Percentiles rank a stretch among this genome's conserved stretches.
These are phyloP conservation scores for Aphidius colemani DNA, from an alignment of 2,888 invertebrate species.

Conservation along the genomic window DNA sequence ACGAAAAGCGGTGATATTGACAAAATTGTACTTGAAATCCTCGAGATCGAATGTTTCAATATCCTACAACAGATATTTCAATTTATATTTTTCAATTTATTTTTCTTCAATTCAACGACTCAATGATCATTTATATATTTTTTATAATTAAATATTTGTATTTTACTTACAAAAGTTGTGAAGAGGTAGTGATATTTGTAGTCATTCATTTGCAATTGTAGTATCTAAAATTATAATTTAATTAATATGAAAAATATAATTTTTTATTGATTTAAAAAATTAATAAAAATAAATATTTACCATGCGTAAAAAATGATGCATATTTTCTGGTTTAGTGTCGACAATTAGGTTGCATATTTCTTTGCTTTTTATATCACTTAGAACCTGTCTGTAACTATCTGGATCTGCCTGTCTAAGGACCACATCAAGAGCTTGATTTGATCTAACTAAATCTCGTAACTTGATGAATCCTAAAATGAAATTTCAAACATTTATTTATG, in stretches of 20 bases:
- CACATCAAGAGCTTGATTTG: slow-evolving; percentile 67
- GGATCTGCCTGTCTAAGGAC: slow-evolving; percentile 72
- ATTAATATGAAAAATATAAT: slow-evolving; percentile 17
- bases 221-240: slow-evolving; percentile 68
- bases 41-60: slow-evolving; percentile 72
- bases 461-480: slow-evolving; percentile 67
- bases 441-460: slow-evolving; percentile 72
- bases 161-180: slow-evolving; percentile 66
- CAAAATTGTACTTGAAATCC: slow-evolving; percentile 77
- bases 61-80: slow-evolving; percentile 57
- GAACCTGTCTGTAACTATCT: slow-evolving; percentile 69
- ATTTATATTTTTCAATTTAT: slow-evolving; percentile 2
- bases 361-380: slow-evolving; percentile 75
- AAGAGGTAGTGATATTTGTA: slow-evolving; percentile 94
- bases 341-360: slow-evolving; percentile 79
- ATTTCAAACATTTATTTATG: too few relatives aligned
- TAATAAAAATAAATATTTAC: slow-evolving; percentile 61
- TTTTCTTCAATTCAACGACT: not conserved
- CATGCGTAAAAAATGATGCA: slow-evolving; percentile 75
- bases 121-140: not conserved
- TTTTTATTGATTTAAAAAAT: not conserved
- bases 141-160: not conserved
- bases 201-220: slow-evolving; percentile 95
- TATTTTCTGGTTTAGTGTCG: slow-evolving; percentile 74
- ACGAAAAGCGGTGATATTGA: slow-evolving; percentile 77